These are phyloP conservation scores for Drosophila longiperda DNA, from an alignment of 2,888 invertebrate genomes.

Conservation along the genomic window DNA sequence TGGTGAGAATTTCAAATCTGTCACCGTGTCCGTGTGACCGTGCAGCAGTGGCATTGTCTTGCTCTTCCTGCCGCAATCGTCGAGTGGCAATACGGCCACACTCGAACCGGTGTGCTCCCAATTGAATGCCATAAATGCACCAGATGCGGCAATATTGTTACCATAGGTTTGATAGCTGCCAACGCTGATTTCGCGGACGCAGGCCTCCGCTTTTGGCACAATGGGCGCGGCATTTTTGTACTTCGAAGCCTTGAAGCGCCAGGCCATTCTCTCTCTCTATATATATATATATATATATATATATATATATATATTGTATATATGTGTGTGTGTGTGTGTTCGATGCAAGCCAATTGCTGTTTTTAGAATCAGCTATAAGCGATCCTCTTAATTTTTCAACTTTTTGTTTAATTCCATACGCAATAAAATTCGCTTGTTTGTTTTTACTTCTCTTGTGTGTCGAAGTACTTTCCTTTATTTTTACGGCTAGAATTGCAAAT, in stretches of 20 bases:
- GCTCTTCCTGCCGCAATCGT: slow-evolving; percentile 94
- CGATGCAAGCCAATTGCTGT: slow-evolving; percentile 15
- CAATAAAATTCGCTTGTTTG: slow-evolving; percentile 17
- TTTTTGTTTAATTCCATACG: slow-evolving; percentile 6
- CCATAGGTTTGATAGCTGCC: slow-evolving; percentile 97
- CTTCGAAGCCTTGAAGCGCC: slow-evolving; percentile 98
- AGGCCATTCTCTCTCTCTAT: slow-evolving; percentile 88
- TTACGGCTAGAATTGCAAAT: slow-evolving; percentile 39
- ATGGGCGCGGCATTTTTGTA: slow-evolving; percentile 99
- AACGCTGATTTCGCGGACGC: slow-evolving; percentile 93
- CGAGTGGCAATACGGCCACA: slow-evolving; percentile 94
- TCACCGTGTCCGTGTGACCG: slow-evolving; percentile 95
- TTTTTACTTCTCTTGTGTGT: background rate
- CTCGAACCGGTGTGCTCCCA: slow-evolving; percentile 97
- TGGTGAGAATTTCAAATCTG: slow-evolving; percentile 97
- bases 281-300: background rate
- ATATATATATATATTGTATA: slow-evolving; percentile 7
- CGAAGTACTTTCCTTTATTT: background rate
- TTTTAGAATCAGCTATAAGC: background rate
- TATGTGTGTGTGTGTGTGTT: slow-evolving; percentile 16
- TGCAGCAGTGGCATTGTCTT: slow-evolving; percentile 94
- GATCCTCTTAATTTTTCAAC: slow-evolving; percentile 29
- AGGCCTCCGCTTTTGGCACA: slow-evolving; percentile 96
- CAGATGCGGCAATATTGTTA: slow-evolving; percentile 97
- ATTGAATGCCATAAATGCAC: slow-evolving; percentile 97